Evolutionary conservation across 2,113 vertebrate genomes (phyloP).

Genomic region (Turdus rufiventris): DNA sequence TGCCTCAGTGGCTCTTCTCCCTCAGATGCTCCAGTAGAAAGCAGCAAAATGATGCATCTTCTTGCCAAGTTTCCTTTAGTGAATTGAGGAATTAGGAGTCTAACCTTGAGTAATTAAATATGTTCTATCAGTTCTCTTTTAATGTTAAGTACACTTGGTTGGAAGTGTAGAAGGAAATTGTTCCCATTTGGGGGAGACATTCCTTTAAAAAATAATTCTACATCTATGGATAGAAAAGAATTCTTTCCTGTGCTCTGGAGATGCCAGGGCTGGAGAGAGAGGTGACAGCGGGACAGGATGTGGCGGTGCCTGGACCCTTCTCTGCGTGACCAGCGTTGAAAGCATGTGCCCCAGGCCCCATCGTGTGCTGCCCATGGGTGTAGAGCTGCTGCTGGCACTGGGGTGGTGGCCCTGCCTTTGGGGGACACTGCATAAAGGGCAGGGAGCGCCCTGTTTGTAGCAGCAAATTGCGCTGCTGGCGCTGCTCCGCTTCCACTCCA

Average conservation of each 20-base stretch:
- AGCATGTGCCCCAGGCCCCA: fast-evolving
- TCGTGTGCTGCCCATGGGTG: neutral
- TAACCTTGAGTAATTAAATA: conserved; percentile 87
- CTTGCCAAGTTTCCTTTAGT: conserved; percentile 86
- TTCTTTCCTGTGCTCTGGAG: neutral
- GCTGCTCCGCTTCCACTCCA: neutral
- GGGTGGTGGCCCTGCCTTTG: neutral
- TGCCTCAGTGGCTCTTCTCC: conserved; percentile 86
- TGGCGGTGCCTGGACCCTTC: neutral
- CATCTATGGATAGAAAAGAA: neutral
- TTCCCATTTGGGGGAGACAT: conserved; percentile 80
- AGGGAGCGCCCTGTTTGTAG: neutral
- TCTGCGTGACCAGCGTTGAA: fast-evolving
- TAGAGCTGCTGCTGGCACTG: neutral
- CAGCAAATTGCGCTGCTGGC: neutral
- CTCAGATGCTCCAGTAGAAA: conserved; percentile 83
- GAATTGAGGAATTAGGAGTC: conserved; percentile 85
- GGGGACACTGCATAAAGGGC: fast-evolving
- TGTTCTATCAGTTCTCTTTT: conserved; percentile 84
- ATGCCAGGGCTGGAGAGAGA: neutral
- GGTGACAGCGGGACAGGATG: conserved; percentile 24
- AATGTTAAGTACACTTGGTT: conserved; percentile 83
- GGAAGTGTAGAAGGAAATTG: conserved; percentile 77
- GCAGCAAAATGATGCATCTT: conserved; percentile 82
- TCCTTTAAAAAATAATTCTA: conserved; percentile 60